phyloP scores from a whole-genome alignment of 2,888 invertebrate species.

The Antheraea assamensis region DNA sequence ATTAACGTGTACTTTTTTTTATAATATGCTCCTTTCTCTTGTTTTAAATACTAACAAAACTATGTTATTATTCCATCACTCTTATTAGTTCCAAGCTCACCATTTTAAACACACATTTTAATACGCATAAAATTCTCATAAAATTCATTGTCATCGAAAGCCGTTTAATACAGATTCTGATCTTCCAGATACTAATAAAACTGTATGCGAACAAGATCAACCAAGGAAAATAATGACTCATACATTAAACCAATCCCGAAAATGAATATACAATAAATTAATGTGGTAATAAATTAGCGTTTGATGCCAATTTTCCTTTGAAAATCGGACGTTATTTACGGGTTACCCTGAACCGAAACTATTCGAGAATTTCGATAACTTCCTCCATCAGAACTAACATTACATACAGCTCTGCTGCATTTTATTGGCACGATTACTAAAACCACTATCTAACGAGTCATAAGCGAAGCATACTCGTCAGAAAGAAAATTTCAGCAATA shows the following conservation, averaged over 20 bases:
- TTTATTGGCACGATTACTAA: background rate
- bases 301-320: background rate
- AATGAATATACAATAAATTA: background rate
- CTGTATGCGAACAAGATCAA: background rate
- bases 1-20: no score
- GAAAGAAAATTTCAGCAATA: background rate
- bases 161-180: background rate
- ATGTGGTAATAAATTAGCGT: constrained; percentile 4
- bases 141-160: background rate
- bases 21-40: background rate
- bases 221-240: background rate
- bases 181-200: background rate
- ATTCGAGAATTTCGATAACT: constrained; percentile 3
- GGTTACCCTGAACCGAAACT: constrained; percentile 2
- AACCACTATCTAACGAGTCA: background rate
- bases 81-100: background rate
- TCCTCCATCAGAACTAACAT: background rate
- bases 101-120: background rate
- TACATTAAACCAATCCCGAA: background rate
- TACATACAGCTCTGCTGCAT: background rate
- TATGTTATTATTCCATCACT: background rate
- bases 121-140: no score
- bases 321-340: background rate
- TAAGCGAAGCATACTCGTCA: background rate
- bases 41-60: no score